Percentiles rank a stretch among this genome's conserved stretches.
Evolutionary conservation across 64 coral and sea anemone genomes (phyloP).

Genomic region (Actinia equina): DNA sequence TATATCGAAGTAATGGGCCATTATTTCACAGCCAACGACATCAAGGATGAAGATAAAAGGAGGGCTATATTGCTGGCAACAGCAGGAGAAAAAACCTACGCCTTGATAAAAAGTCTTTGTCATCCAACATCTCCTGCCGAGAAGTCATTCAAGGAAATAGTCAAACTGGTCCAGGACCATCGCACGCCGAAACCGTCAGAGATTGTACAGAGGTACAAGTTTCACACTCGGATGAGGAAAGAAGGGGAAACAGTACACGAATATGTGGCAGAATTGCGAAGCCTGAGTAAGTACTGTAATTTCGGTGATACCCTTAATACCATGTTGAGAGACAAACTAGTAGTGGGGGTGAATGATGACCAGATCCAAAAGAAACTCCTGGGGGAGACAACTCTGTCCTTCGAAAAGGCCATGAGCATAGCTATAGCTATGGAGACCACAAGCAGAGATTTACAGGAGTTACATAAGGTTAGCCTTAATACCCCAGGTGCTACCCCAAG

Average conservation of each 20-base stretch:
- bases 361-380: constrained; percentile 37
- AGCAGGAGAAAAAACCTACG: no score
- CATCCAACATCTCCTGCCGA: constrained; percentile 7
- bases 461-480: no score
- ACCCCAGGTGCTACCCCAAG: not conserved
- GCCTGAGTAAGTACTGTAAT: no score
- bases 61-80: no score
- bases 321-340: constrained; percentile 17
- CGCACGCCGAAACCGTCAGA: constrained; percentile 8
- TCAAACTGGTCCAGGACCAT: constrained; percentile 11
- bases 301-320: constrained; percentile 23
- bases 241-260: no score
- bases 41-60: no score
- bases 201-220: constrained; percentile 31
- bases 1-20: no score
- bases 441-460: no score
- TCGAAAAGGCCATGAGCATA: constrained; percentile 26
- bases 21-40: no score
- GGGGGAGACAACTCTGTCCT: constrained; percentile 39
- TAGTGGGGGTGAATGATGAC: constrained; percentile 39
- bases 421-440: constrained; percentile 33
- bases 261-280: no score
- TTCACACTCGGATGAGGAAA: no score
- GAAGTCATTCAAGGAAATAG: constrained; percentile 10
- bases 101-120: no score